phyloP scores from a whole-genome alignment of 2,113 vertebrate species.

The Aythya baeri region DNA sequence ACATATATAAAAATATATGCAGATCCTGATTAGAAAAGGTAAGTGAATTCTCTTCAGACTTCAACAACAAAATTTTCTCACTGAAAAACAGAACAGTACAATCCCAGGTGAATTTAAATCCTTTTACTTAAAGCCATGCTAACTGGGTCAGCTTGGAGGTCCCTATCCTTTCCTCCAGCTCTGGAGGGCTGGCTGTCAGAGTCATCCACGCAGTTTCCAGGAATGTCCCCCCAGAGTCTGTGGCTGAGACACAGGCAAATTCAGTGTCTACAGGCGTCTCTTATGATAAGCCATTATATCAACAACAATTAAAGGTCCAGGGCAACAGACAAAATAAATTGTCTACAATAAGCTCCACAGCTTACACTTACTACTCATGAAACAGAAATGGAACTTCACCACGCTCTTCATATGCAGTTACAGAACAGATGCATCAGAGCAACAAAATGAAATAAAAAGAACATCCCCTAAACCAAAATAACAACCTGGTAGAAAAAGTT shows the following conservation, averaged over 20 bases:
- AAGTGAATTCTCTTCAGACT: not conserved
- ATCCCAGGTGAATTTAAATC: not conserved
- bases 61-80: not conserved
- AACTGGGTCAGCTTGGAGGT: not conserved
- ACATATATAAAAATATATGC: not conserved
- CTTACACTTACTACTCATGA: not conserved
- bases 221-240: not conserved
- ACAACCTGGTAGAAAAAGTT: not conserved
- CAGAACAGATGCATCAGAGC: not conserved
- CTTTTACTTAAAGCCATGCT: not conserved
- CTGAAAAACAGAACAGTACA: not conserved
- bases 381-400: not conserved
- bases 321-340: not conserved
- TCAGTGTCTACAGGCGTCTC: not conserved
- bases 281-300: not conserved
- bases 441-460: not conserved
- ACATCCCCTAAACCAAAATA: not conserved
- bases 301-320: not conserved
- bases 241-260: not conserved
- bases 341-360: not conserved
- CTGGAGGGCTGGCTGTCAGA: not conserved
- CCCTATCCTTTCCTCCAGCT: not conserved
- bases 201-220: not conserved
- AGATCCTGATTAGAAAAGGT: not conserved
- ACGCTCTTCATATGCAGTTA: not conserved